Evolutionary conservation across 2,113 vertebrate genomes (phyloP).

Genomic region (Embiotoca jacksoni): DNA sequence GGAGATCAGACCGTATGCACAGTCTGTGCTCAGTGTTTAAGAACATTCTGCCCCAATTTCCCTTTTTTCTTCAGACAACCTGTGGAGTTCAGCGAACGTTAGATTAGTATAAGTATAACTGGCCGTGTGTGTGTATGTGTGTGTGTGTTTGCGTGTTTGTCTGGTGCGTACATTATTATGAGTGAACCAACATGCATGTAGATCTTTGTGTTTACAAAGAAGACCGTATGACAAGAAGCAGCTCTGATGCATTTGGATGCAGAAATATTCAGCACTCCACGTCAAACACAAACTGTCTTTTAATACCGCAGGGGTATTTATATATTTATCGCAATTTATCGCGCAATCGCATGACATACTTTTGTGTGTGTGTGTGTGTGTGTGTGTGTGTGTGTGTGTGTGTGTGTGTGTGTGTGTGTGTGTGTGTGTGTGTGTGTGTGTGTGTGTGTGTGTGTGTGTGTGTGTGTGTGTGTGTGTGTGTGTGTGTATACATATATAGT

Average conservation of each 20-base stretch:
- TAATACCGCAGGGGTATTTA: slow-evolving; percentile 58
- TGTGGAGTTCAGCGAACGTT: slow-evolving; percentile 13
- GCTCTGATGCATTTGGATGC: slow-evolving; percentile 38
- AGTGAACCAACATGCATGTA: neutral
- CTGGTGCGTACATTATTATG: neutral
- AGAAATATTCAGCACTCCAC: slow-evolving; percentile 31
- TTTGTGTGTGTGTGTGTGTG: no score
- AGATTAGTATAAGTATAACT: slow-evolving; percentile 11
- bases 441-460: neutral
- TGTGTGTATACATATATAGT: neutral
- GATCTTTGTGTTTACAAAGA: neutral
- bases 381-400: no score
- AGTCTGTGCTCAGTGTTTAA: slow-evolving; percentile 36
- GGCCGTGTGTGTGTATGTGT: neutral
- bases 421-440: neutral
- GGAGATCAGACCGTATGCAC: slow-evolving; percentile 33
- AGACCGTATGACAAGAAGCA: slow-evolving; percentile 16
- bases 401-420: neutral
- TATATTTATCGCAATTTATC: slow-evolving; percentile 32
- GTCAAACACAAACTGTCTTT: slow-evolving; percentile 54
- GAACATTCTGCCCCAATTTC: slow-evolving; percentile 66
- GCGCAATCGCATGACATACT: no score
- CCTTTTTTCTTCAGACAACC: slow-evolving; percentile 27
- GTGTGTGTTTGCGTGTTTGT: neutral
- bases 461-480: neutral